Evolutionary conservation across 2,888 invertebrate species (phyloP), one percentile per base, ranked within the genome.

Genomic region (Scaptomyza flava): DNA sequence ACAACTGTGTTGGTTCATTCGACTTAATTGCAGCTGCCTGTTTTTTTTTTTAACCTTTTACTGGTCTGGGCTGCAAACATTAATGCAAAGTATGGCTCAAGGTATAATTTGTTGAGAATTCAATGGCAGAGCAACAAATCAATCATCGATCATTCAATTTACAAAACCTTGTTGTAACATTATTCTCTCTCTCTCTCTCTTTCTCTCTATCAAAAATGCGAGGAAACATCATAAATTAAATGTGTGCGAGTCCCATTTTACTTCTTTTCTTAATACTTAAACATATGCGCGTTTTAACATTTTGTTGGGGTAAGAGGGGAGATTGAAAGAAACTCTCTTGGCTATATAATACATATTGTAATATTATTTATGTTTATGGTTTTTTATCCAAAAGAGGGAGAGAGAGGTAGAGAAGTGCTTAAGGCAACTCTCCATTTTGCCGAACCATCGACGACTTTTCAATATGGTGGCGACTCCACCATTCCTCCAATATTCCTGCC

Each of bases 291-390:
- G 72, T 69, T 59, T 79, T 62, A 63, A 53, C 52, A 42, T 57
- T 50, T 36, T n/a, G 3, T n/a, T 6, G 1, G 38, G 38, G 48
- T 1, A 27, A 38, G 42, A 48, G 36, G 36, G 36, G 5, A 5
- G 48, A 38, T 27, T 9, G 23, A 4, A 50, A 4, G 45, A 14
- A 27, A 36, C 46, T 31, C 46, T 31, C 56, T 72, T 11, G 58
- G 31, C 34, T 57, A 61, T 68, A 68, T 81, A 61, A 74, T 71
- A 72, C 78, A 81, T 84, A 81, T 87, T 81, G 81, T 87, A 65
- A 78, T 82, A 82, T 84, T 82, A 87, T 82, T 82, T 82, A 82
- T 82, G 82, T 87, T 82, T 87, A 79, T 84, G 87, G 79, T 71
- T 81, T 87, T 87, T 64, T 84, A 70, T 78, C 27, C 14, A 9